Base-by-base conservation (phyloP, 2,113 vertebrate genomes). In the Scartelaos histophorus region DNA sequence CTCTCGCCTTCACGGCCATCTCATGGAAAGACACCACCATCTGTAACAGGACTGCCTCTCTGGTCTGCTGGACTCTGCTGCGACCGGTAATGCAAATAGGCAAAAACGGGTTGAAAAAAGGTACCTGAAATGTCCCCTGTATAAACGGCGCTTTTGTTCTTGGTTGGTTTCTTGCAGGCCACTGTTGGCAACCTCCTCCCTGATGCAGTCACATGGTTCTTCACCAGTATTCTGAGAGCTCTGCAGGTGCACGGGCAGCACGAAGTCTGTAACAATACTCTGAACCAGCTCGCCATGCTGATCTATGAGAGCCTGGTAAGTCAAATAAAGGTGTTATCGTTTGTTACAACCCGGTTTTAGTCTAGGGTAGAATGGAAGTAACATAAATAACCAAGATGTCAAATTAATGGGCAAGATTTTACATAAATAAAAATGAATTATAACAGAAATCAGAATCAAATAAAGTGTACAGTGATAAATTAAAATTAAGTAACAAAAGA, bases 191-290 rank as follows among this genome's bases (percentile, higher is more conserved):
- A 94, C 71, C 92, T 98, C 76, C 94, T 97, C 15, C 92, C 96
- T 0, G 98, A 98, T 56, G 97, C 97, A 0, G 97, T 97, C 62
- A 95, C 92, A 0, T 99, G 97, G 95, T 95, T 98, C 77, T 98
- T 92, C 79, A 94, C 92, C 84, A 96, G 96, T 0, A 96, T 98
- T 70, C 93, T 99, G 68, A 92, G 92, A 78, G 97, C 94, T 2
- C 92, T 99, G 73, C 96, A 98, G 89, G 91, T 94, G 22, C 97
- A 99, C 0, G 98, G 98, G 53, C 97, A 99, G 83, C 98, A 99
- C 0, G 95, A 99, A 0, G 95, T 95, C 73, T 98, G 97, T 90
- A 61, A 61, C 95, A 95, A 82, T 5, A 92, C 95, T 22, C 94
- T 99, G 34, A 94, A 95, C 76, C 94, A 96, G 75, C 89, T 99